These are phyloP conservation scores for Deladenus siricidicola DNA, from an alignment of 2,888 invertebrate species.

Conservation along the genomic window DNA sequence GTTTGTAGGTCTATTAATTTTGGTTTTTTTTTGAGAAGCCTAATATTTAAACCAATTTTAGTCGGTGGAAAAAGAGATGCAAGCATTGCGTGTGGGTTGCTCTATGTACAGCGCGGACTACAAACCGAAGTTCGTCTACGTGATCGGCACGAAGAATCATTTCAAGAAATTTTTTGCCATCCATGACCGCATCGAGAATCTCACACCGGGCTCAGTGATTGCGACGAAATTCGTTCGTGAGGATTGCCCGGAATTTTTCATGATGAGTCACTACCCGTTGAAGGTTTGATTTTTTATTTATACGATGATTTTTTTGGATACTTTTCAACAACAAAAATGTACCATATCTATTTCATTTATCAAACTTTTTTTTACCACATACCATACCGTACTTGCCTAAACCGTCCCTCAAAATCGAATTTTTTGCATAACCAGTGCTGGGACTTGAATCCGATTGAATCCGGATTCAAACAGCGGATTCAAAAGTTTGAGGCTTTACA, in stretches of 20 bases:
- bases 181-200: conserved; percentile 15
- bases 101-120: neutral
- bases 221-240: conserved; percentile 12
- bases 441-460: no score
- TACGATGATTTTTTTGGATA: neutral
- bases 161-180: conserved; percentile 20
- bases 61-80: conserved; percentile 14
- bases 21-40: no score
- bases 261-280: conserved; percentile 23
- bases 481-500: no score
- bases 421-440: no score
- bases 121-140: conserved; percentile 18
- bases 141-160: conserved; percentile 25
- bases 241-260: conserved; percentile 24
- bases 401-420: no score
- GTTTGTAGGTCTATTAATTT: no score
- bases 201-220: conserved; percentile 24
- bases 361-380: no score
- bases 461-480: no score
- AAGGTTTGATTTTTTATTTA: conserved; percentile 12
- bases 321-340: no score
- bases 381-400: no score
- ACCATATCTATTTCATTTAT: no score
- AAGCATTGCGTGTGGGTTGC: conserved; percentile 16
- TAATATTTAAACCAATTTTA: conserved; percentile 1